These are phyloP conservation scores for Neosilurus hyrtlii DNA, from an alignment of 2,797 vertebrate species.

Conservation along the genomic window DNA sequence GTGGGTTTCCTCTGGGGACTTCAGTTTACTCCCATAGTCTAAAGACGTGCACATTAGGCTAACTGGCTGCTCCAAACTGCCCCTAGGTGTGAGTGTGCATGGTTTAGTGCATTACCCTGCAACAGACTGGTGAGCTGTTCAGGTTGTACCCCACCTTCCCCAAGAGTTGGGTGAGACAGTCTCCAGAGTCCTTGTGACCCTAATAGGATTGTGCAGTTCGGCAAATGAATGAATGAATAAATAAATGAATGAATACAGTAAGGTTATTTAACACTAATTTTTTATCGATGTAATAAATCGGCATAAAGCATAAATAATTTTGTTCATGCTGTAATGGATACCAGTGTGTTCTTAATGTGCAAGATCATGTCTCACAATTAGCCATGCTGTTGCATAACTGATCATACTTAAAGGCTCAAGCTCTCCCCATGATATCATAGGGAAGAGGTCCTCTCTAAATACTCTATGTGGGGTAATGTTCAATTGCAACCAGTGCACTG, in stretches of 20 bases:
- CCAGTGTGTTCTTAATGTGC: neutral
- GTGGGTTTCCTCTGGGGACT: too few species aligned
- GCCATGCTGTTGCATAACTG: conserved; percentile 18
- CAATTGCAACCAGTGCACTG: conserved; percentile 18
- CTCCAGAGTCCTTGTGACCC: too few species aligned
- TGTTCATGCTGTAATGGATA: conserved; percentile 4
- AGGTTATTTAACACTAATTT: neutral
- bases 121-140: too few species aligned
- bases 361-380: neutral
- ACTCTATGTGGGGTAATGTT: conserved; percentile 17
- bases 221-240: neutral
- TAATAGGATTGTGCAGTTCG: too few species aligned
- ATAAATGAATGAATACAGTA: neutral
- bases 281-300: neutral
- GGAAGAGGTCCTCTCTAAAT: conserved; percentile 8
- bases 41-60: too few species aligned
- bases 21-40: too few species aligned
- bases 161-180: too few species aligned
- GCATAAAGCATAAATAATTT: neutral
- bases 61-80: too few species aligned
- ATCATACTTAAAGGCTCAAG: conserved; percentile 49
- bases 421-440: conserved; percentile 28
- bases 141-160: too few species aligned
- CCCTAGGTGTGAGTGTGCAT: too few species aligned
- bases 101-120: too few species aligned